phyloP scores from a whole-genome alignment of 2,113 vertebrate species.

The Galeopterus variegatus region DNA sequence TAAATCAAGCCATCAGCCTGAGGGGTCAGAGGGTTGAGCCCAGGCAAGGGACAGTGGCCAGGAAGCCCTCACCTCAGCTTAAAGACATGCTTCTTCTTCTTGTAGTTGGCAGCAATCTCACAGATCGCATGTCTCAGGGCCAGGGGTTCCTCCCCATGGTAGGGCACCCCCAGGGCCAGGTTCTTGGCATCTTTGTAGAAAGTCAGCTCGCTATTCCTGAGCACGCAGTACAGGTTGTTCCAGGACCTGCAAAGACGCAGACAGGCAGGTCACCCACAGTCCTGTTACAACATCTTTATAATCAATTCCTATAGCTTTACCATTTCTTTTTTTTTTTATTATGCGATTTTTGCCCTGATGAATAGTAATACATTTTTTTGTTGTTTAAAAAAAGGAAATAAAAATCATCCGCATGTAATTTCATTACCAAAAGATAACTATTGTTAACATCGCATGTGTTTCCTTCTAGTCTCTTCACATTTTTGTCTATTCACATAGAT shows the following conservation, averaged over 20 bases:
- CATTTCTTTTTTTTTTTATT: background rate
- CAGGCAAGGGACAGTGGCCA: background rate
- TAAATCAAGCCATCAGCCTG: background rate
- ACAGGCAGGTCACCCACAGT: background rate
- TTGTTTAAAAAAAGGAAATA: background rate
- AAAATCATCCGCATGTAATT: slow-evolving; percentile 19
- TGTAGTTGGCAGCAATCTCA: slow-evolving; percentile 94
- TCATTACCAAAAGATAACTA: background rate
- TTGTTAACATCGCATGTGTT: background rate
- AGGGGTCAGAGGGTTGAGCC: background rate
- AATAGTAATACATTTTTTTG: background rate
- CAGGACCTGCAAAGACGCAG: slow-evolving; percentile 92
- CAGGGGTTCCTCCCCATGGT: slow-evolving; percentile 95
- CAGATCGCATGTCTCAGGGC: slow-evolving; percentile 91
- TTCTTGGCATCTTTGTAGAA: slow-evolving; percentile 97
- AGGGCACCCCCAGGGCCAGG: slow-evolving; percentile 92
- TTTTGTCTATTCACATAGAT: slow-evolving; percentile 32
- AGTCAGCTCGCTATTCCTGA: slow-evolving; percentile 93
- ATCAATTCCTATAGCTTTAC: background rate
- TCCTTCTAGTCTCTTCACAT: slow-evolving; percentile 36
- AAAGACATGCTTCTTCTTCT: slow-evolving; percentile 98
- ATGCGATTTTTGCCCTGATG: background rate
- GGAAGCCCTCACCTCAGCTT: slow-evolving; percentile 93
- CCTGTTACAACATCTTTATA: fast-evolving
- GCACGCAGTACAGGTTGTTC: slow-evolving; percentile 96